Conservation (phyloP, 2,113 vertebrate species). For the Thunnus maccoyii region DNA sequence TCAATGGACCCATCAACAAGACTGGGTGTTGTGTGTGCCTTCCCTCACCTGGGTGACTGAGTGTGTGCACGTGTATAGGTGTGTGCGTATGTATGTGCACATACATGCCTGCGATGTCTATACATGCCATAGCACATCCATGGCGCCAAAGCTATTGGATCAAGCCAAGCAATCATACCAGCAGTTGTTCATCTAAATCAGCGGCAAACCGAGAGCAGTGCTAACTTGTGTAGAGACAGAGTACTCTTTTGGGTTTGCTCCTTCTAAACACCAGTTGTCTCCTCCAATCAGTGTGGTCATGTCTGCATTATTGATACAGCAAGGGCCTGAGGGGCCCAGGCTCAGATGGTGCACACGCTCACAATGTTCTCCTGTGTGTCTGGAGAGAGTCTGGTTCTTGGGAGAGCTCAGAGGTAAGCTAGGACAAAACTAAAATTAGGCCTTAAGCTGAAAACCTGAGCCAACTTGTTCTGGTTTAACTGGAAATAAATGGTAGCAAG, state of each 20-base stretch:
- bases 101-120: not conserved
- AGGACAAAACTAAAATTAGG: constrained; percentile 61
- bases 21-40: constrained; percentile 51
- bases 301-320: constrained; percentile 91
- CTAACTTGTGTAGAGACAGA: constrained; percentile 80
- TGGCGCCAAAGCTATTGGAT: constrained; percentile 10
- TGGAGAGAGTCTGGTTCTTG: constrained; percentile 67
- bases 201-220: constrained; percentile 85
- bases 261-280: constrained; percentile 91
- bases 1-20: constrained; percentile 72
- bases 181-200: constrained; percentile 88
- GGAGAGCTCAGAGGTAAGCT: constrained; percentile 56
- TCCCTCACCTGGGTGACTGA: constrained; percentile 55
- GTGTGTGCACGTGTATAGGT: constrained; percentile 36
- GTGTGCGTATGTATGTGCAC: constrained; percentile 6
- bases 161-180: constrained; percentile 66
- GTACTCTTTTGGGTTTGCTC: constrained; percentile 83
- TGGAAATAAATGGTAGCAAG: constrained; percentile 84
- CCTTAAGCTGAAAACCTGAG: constrained; percentile 54
- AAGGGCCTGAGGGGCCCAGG: constrained; percentile 81
- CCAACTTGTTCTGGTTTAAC: constrained; percentile 78
- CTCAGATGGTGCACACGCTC: constrained; percentile 85
- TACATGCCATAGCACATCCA: constrained; percentile 5
- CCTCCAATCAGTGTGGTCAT: constrained; percentile 90
- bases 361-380: constrained; percentile 83